phyloP scores from a whole-genome alignment of 2,113 vertebrate species.

The Sitta europaea region DNA sequence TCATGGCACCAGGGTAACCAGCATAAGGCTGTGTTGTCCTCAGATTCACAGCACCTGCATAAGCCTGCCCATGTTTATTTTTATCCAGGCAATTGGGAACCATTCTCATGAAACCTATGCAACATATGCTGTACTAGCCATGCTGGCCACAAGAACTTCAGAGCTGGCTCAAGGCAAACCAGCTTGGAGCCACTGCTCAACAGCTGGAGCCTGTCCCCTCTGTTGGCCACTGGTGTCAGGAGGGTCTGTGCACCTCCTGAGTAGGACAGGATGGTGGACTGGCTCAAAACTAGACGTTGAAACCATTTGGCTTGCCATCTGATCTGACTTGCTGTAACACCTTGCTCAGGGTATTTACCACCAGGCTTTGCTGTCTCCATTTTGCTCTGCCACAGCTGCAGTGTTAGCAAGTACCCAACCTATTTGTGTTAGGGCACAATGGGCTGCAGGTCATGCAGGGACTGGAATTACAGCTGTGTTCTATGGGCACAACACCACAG shows the following conservation, averaged over 20 bases:
- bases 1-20: background rate
- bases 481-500: background rate
- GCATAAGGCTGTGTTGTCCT: background rate
- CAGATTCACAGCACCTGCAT: background rate
- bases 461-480: background rate
- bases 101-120: background rate
- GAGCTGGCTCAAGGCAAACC: background rate
- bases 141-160: fast-evolving
- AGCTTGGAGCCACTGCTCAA: fast-evolving
- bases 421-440: background rate
- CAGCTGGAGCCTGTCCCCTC: background rate
- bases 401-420: fast-evolving
- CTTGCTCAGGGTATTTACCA: background rate
- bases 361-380: background rate
- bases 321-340: background rate
- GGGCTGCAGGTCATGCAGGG: background rate
- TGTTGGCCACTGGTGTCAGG: background rate
- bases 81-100: background rate
- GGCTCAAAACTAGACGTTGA: background rate
- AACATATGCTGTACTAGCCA: background rate
- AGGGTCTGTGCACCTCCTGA: background rate
- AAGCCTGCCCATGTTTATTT: background rate
- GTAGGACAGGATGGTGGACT: background rate
- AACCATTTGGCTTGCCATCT: background rate
- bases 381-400: background rate